Base-by-base conservation (phyloP, 2,888 invertebrate genomes). In the Poecilobothrus nobilitatus region DNA sequence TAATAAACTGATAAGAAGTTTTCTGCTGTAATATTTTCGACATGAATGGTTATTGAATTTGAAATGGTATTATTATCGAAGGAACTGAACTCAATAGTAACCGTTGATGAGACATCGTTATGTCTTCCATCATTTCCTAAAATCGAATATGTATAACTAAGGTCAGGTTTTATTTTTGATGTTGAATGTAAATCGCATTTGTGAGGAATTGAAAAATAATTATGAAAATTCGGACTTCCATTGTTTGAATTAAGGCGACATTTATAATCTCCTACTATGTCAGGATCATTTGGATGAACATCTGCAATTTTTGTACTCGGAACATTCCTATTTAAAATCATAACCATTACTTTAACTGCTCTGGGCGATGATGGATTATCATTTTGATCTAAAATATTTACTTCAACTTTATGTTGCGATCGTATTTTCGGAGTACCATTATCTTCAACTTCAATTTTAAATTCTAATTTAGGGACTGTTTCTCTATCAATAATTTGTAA, bases 71-170 rank as follows among this genome's bases (percentile, higher is more conserved):
- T 81, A 77, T 95, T 94, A 73, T 90, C 89, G 78, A 95, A 93
- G 4, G 86, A 85, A 67, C 90, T 84, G 76, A 94, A 94, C 77
- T 92, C 90, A 0, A 97, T 88, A 7, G 90, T 90, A 4, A 95
- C 89, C 9, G 91, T 90, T 1, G 95, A 96, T n/a, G 88, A 83
- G 0, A 96, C 96, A 80, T 93, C 91, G 69, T 86, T 85, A 77
- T 95, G 94, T 73, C 88, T 87, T 0, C 97, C 96, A 81, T 97
- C 97, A 78, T 92, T 94, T 1, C 95, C 95, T 10, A 89, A 87
- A 0, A 96, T 88, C 41, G 89, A 90, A 74, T 96, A 85, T 0
- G 91, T 88, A 77, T 91, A 90, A 10, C 90, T 90, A 78, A 88
- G 86, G 27, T 87, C 87, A 65, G 90, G 88, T 72, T 88, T 88